phyloP scores from a whole-genome alignment of 2,113 vertebrate species.

The Lasiurus borealis region DNA sequence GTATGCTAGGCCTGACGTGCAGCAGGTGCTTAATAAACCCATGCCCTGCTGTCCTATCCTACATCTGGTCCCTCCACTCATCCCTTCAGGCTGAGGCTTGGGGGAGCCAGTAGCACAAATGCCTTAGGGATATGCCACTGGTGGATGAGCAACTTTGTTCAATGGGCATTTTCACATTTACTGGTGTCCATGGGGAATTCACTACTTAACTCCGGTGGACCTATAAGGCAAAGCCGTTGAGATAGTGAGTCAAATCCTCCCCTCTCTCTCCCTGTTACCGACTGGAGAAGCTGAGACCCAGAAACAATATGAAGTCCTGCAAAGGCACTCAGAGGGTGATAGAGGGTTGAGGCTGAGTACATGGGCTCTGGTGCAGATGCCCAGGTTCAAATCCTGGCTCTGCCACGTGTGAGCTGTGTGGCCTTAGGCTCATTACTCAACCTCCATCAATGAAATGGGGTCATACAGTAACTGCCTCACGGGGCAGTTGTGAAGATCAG shows the following conservation, averaged over 20 bases:
- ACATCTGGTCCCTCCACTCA: background rate
- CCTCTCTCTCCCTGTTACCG: background rate
- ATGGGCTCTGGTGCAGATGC: background rate
- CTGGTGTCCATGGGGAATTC: background rate
- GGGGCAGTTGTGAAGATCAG: background rate
- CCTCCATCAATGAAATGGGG: no score
- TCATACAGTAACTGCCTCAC: no score
- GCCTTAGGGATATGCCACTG: background rate
- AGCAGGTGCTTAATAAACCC: background rate
- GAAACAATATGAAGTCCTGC: background rate
- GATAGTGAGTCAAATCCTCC: background rate
- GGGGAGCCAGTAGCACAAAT: background rate
- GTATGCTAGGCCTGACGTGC: background rate
- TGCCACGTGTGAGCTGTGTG: background rate
- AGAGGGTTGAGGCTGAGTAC: background rate
- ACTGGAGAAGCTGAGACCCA: background rate
- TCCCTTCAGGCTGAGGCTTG: background rate
- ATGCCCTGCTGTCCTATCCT: background rate
- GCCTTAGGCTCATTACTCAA: background rate
- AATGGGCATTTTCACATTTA: background rate
- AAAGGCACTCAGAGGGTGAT: background rate
- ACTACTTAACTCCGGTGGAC: background rate
- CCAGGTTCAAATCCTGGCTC: slow-evolving; percentile 10
- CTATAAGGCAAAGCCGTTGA: background rate
- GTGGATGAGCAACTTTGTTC: background rate